A percentile compares a stretch with the other conserved stretches of the same genome.
phyloP scores from a whole-genome alignment of 2,888 invertebrate species.

The Drosophila pegasa region DNA sequence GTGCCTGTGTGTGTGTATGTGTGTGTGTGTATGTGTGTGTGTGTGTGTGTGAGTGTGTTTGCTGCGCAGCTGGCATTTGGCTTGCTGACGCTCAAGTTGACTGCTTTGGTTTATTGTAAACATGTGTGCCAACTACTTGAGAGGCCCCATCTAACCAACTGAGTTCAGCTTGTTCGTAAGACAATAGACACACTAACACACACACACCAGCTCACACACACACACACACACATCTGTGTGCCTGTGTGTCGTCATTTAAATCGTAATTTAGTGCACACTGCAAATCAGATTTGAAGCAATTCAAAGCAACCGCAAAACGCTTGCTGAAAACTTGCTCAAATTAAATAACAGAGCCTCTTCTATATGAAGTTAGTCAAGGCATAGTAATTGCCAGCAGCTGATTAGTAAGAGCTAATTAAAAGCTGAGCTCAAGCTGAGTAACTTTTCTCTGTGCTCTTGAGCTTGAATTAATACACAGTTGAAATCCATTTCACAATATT shows the following conservation, averaged over 20 bases:
- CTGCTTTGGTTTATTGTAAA: constrained; percentile 76
- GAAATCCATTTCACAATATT: neutral
- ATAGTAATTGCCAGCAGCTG: neutral
- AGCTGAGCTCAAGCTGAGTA: neutral
- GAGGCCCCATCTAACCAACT: constrained; percentile 31
- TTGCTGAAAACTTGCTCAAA: neutral
- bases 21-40: constrained; percentile 5
- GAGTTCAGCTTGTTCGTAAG: constrained; percentile 36
- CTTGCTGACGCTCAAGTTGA: constrained; percentile 67
- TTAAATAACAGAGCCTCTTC: neutral
- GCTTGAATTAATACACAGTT: neutral
- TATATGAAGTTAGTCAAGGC: neutral
- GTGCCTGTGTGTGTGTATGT: constrained; percentile 1
- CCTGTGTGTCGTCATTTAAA: constrained; percentile 31
- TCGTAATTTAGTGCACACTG: constrained; percentile 34
- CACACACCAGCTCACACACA: constrained; percentile 8
- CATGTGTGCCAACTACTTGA: constrained; percentile 74
- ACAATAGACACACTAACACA: constrained; percentile 43
- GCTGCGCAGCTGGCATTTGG: constrained; percentile 64
- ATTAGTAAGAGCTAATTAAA: neutral
- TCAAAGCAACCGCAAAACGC: constrained; percentile 29
- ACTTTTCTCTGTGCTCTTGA: neutral
- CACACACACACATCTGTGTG: neutral
- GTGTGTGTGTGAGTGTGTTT: constrained; percentile 16
- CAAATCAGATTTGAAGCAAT: constrained; percentile 42